Evolutionary conservation across 1,140 invertebrate species (phyloP).

Genomic region (Magallana angulata): DNA sequence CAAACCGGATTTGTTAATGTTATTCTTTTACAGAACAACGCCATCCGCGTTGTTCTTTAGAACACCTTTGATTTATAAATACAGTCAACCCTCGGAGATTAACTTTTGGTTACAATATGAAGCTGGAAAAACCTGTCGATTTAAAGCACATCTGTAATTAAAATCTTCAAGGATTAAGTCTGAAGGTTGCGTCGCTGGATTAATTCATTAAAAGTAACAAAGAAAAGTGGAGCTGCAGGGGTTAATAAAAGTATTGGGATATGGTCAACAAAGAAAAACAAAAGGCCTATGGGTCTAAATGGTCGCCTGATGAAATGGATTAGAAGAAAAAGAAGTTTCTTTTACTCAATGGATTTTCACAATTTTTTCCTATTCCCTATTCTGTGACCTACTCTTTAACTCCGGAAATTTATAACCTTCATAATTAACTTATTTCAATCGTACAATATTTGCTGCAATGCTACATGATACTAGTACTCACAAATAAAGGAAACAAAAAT

Average conservation of each 20-base stretch:
- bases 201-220: not conserved
- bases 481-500: no score
- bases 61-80: not conserved
- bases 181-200: not conserved
- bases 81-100: conserved; percentile 9
- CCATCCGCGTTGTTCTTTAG: not conserved
- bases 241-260: not conserved
- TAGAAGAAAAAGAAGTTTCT: no score
- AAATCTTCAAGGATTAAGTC: not conserved
- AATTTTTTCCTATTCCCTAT: no score
- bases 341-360: no score
- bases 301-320: no score
- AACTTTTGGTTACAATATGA: not conserved
- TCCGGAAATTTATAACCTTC: no score
- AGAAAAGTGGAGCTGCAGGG: not conserved
- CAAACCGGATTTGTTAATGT: conserved; percentile 25
- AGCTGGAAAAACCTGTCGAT: not conserved
- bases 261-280: not conserved
- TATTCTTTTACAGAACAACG: not conserved
- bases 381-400: no score
- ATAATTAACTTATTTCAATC: no score
- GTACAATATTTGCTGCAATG: no score
- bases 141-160: not conserved
- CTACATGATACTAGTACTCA: no score
- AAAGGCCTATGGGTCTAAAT: no score